Evolutionary conservation across 1,140 invertebrate genomes (phyloP).

Genomic region (Cotesia vestalis): DNA sequence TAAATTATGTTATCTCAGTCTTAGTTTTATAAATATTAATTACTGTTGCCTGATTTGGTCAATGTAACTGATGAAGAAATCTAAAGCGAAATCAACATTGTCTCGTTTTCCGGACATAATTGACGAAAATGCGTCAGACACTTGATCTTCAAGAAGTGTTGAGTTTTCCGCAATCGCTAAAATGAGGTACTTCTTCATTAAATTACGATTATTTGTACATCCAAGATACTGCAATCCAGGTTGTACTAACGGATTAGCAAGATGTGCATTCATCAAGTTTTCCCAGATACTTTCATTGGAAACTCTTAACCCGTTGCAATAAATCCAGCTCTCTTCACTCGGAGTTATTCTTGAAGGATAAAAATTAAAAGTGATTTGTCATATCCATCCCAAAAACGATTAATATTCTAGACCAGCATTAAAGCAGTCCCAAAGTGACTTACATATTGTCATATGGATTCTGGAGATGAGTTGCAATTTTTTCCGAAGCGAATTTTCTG

Average conservation of each 20-base stretch:
- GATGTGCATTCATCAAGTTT: conserved; percentile 17
- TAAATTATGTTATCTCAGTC: neutral
- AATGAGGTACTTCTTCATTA: conserved; percentile 27
- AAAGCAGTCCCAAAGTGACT: neutral
- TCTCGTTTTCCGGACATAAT: conserved; percentile 15
- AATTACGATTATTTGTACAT: conserved; percentile 24
- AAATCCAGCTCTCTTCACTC: conserved; percentile 18
- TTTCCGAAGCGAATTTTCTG: neutral
- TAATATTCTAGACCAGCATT: neutral
- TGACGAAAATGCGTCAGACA: conserved; percentile 13
- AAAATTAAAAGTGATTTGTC: neutral
- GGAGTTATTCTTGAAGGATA: conserved; percentile 3
- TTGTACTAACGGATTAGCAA: conserved; percentile 15
- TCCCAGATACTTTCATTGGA: conserved; percentile 31
- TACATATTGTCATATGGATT: conserved; percentile 9
- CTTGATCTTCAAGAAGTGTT: neutral
- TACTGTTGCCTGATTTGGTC: conserved; percentile 23
- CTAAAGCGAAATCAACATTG: conserved; percentile 27
- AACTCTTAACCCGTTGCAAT: conserved; percentile 15
- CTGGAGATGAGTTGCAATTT: neutral
- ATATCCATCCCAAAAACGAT: no score
- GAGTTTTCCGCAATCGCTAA: conserved; percentile 25
- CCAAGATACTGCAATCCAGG: conserved; percentile 18
- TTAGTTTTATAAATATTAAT: neutral
- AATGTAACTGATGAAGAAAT: conserved; percentile 27